These are phyloP conservation scores for Alouatta palliata DNA, from an alignment of 2,113 vertebrate genomes.

Conservation along the genomic window DNA sequence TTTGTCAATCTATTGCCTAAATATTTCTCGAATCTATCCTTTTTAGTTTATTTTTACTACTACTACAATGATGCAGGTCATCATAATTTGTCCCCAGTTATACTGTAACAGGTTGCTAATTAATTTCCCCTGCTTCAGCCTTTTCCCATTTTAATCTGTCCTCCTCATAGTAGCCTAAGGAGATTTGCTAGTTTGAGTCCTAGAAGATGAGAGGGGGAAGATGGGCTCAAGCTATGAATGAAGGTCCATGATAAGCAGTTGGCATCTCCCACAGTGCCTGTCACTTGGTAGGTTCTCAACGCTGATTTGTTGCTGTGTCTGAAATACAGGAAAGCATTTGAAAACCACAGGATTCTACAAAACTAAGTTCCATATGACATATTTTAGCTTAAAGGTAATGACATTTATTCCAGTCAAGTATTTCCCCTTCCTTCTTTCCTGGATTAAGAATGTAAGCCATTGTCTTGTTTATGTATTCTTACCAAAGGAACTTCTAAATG, in stretches of 20 bases:
- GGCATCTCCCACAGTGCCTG: not conserved
- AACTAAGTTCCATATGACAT: not conserved
- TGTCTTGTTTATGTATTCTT: not conserved
- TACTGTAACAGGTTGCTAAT: not conserved
- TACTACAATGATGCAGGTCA: not conserved
- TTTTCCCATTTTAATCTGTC: not conserved
- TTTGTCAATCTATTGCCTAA: not conserved
- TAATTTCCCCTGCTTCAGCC: not conserved
- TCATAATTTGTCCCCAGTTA: not conserved
- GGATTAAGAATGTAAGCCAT: not conserved
- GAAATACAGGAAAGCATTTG: not conserved
- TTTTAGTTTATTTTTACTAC: not conserved
- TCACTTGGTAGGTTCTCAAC: not conserved
- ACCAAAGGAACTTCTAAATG: slow-evolving; percentile 42
- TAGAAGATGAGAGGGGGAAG: not conserved
- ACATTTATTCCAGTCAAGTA: not conserved
- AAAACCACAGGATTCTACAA: not conserved
- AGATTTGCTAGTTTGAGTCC: not conserved
- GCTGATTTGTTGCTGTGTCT: not conserved
- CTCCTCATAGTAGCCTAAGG: not conserved
- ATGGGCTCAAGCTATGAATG: not conserved
- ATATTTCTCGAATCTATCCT: not conserved
- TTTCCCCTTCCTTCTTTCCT: slow-evolving; percentile 34
- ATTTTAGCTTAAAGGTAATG: not conserved
- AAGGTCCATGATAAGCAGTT: not conserved